Base-by-base conservation (phyloP, 1,140 invertebrate genomes). In the Vollenhovia emeryi region DNA sequence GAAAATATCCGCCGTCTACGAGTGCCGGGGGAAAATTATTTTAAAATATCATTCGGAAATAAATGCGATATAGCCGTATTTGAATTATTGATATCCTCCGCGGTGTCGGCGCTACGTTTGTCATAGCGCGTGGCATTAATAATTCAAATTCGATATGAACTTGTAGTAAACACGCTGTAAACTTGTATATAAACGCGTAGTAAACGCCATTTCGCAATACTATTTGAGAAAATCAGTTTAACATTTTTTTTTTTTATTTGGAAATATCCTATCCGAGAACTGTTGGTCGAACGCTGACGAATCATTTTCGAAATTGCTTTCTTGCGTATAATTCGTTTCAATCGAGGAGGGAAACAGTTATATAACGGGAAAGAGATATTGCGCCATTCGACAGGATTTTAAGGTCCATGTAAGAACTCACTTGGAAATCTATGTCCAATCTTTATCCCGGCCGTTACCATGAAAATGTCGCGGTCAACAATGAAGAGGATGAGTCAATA, bases 401-500 rank as follows among this genome's bases (percentile, higher is more conserved):
- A 82, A 82, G 78, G 50, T 73, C 50, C 66, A 45, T 71, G 78
- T 80, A 71, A 71, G 48, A 80, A 69, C 64, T 82, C 66, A 71
- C 66, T 82, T 73, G 24, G 48, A 84, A 79, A 79, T 79, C 60
- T 78, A 84, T 66, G 74, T 66, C 24, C 75, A 80, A 79, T 84
- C 75, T 62, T 84, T 84, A 84, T 33, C 18, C n/a, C 57, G 36
- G 30, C n/a, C 60, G 60, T 84, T 84, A 80, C 60, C 83, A 66
- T 84, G 30, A 52, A 84, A 84, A 84, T 84, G 60, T 66, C 75
- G 57, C 50, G 66, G 66, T 82, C 78, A 84, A 84, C 71, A 76
- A 76, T 84, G 80, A 84, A 76, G 80, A 55, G 71, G 71, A 84
- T 76, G 71, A 85, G 83, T 85, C 73, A 76, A 85, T 85, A 78